A percentile compares a stretch with the other conserved stretches of the same genome.
Evolutionary conservation across 2,113 vertebrate species (phyloP).

Genomic region (Antechinus stuartii): DNA sequence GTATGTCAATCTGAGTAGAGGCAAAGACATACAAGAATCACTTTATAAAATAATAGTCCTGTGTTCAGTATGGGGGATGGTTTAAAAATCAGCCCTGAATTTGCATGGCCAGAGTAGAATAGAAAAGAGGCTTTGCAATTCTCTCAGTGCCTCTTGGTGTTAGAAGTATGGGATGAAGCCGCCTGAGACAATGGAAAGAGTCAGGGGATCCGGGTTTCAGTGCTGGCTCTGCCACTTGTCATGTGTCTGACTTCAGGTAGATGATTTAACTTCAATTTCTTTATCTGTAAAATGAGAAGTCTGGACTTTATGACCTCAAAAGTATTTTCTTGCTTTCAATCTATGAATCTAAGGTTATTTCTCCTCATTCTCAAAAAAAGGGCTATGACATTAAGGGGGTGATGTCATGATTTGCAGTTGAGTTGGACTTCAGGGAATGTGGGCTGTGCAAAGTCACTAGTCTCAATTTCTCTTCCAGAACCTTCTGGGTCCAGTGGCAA

Average conservation of each 20-base stretch:
- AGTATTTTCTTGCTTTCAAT: not conserved
- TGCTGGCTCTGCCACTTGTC: not conserved
- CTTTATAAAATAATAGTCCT: not conserved
- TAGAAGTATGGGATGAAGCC: fast-evolving
- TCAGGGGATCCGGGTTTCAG: not conserved
- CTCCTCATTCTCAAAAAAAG: not conserved
- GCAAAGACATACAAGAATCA: not conserved
- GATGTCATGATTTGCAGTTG: too few relatives aligned
- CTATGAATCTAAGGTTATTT: not conserved
- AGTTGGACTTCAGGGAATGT: too few relatives aligned
- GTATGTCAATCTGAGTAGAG: not conserved
- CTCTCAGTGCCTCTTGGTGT: not conserved
- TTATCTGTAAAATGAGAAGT: not conserved
- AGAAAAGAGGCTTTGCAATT: not conserved
- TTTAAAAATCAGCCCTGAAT: not conserved
- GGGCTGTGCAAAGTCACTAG: too few relatives aligned
- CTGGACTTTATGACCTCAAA: not conserved
- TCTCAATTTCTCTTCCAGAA: too few relatives aligned
- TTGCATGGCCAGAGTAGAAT: not conserved
- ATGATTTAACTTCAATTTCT: not conserved
- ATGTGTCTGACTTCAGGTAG: not conserved
- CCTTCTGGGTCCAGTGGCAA: too few relatives aligned
- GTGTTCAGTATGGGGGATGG: fast-evolving
- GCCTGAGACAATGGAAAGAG: not conserved
- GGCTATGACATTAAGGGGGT: too few relatives aligned